Base-by-base conservation (phyloP, 2,797 vertebrate species). In the Prunella strophiata region DNA sequence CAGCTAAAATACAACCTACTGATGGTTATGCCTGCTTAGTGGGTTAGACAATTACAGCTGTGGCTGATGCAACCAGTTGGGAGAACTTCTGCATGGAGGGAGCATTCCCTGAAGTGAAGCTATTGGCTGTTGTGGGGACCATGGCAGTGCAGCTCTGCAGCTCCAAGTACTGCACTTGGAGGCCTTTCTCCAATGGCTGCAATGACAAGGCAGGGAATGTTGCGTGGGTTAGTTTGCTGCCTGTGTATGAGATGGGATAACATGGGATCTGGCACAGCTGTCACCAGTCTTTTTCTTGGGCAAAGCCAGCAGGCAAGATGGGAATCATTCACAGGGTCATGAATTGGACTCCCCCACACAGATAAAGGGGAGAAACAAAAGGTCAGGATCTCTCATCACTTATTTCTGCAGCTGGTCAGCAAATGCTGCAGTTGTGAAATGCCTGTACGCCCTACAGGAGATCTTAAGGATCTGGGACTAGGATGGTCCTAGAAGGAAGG, bases 401-500 rank as follows among this genome's bases (percentile, higher is more conserved):
- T 51, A 0, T 3, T 36, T 1, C 0, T 78, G 51, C 52, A 66
- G 23, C 36, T 29, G 52, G 47, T 63, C 72, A 57, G 29, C 50
- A 88, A 16, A 40, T 20, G 29, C 73, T 68, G 42, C 8, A 32
- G 1, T 3, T 34, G 26, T 42, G 78, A 76, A 75, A 50, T 40
- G 34, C 17, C 65, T 66, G 40, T 52, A n/a, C 0, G 0, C 6
- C 40, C 36, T 63, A 12, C 0, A 1, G 50, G 42, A 89, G 75
- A n/a, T 27, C n/a, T 48, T 23, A 38, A 25, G n/a, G 29, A 17
- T 18, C 25, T 62, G 57, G 25, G 61, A 57, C n/a, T 21, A 34
- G 42, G 32, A 3, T 8, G 42, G 36, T 38, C 50, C 54, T 59
- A 15, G 48, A 48, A 21, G 26, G 20, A 68, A 43, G 29, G 16